Evolutionary conservation across 2,113 vertebrate species (phyloP).

Genomic region (Halcyon malimbica): DNA sequence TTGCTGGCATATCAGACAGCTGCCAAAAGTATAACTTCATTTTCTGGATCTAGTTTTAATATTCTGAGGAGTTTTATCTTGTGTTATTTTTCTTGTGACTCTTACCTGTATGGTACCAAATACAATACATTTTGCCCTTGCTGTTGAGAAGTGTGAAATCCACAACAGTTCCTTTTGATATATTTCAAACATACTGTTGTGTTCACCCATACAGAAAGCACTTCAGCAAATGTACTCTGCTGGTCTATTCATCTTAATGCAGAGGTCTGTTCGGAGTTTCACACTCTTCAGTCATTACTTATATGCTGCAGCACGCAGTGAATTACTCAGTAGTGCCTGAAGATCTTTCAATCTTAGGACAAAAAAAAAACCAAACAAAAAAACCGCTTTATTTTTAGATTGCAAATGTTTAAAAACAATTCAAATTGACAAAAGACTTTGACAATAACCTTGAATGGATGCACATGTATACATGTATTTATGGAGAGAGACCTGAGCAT

Average conservation of each 20-base stretch:
- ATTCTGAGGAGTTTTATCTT: not conserved
- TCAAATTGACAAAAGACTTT: not conserved
- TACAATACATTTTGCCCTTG: not conserved
- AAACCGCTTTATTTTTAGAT: slow-evolving; percentile 11
- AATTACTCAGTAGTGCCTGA: not conserved
- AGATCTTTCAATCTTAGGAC: not conserved
- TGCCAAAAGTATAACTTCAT: not conserved
- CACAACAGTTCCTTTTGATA: not conserved
- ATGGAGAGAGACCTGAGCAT: not conserved
- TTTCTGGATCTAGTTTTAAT: not conserved
- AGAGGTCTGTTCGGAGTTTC: not conserved
- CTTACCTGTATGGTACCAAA: not conserved
- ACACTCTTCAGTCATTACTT: slow-evolving; percentile 24
- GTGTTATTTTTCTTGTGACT: not conserved
- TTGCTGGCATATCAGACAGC: not conserved
- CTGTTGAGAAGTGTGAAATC: not conserved
- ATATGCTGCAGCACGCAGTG: not conserved
- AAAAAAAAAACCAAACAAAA: not conserved
- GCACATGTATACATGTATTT: rapidly evolving
- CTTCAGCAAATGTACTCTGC: not conserved
- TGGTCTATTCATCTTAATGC: slow-evolving; percentile 38
- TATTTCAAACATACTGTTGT: slow-evolving; percentile 16
- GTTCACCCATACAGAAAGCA: slow-evolving; percentile 15
- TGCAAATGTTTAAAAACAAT: not conserved
- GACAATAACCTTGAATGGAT: not conserved